A percentile compares a stretch with the other conserved stretches of the same genome.
Evolutionary conservation across 2,797 vertebrate genomes (phyloP).

Genomic region (Alosa sapidissima): DNA sequence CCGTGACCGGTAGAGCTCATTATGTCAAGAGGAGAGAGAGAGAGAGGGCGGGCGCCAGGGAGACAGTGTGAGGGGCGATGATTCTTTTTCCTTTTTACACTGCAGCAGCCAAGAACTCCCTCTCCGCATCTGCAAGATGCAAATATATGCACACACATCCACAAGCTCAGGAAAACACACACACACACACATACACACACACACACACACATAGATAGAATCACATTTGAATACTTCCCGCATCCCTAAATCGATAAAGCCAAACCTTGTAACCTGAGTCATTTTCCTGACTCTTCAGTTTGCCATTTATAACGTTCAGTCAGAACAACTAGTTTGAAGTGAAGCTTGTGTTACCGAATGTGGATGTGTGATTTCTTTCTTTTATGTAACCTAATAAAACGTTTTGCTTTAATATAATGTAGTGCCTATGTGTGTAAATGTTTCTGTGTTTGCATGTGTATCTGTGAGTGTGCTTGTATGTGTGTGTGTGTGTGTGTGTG

Average conservation of each 20-base stretch:
- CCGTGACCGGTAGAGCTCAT: slow-evolving; percentile 51
- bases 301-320: not conserved
- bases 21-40: slow-evolving; percentile 42
- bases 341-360: not conserved
- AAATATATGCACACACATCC: slow-evolving; percentile 21
- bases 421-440: no score
- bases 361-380: not conserved
- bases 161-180: not conserved
- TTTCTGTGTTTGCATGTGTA: not conserved
- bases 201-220: not conserved
- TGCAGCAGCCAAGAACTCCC: slow-evolving; percentile 2
- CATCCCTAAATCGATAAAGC: slow-evolving; percentile 16
- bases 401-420: not conserved
- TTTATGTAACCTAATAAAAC: not conserved
- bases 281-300: slow-evolving; percentile 13
- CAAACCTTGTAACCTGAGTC: slow-evolving; percentile 4
- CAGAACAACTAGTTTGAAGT: not conserved
- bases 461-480: no score
- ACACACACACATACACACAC: not conserved
- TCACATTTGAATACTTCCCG: not conserved
- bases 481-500: no score
- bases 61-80: not conserved
- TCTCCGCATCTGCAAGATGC: not conserved
- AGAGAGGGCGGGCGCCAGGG: not conserved
- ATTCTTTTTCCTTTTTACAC: slow-evolving; percentile 3